Evolutionary conservation across 2,888 invertebrate species (phyloP).

Genomic region (Cheilosia pagana): DNA sequence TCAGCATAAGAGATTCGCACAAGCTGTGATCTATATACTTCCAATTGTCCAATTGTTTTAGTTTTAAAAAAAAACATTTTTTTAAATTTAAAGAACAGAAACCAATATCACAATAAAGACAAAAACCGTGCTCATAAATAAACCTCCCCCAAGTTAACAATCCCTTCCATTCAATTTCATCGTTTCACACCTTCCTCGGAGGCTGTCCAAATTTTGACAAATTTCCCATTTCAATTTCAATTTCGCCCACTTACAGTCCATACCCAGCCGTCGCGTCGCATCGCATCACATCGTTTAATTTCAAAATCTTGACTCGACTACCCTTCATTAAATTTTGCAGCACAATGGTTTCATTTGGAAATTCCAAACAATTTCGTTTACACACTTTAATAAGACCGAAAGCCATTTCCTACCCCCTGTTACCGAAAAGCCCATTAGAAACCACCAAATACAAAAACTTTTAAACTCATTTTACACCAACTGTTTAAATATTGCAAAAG

Average conservation of each 20-base stretch:
- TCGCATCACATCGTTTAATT: background rate
- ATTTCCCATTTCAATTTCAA: background rate
- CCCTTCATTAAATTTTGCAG: slow-evolving; percentile 41
- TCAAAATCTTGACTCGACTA: slow-evolving; percentile 5
- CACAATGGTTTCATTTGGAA: slow-evolving; percentile 58
- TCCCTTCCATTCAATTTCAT: too few relatives aligned
- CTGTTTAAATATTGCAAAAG: slow-evolving; percentile 72
- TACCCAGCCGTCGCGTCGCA: background rate
- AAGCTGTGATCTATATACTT: too few relatives aligned
- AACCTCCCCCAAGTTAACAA: too few relatives aligned
- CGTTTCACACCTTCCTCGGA: too few relatives aligned
- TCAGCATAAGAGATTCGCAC: too few relatives aligned
- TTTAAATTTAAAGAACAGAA: too few relatives aligned
- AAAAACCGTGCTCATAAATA: too few relatives aligned
- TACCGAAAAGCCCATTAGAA: slow-evolving; percentile 51
- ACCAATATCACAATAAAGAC: too few relatives aligned
- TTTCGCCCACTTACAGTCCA: background rate
- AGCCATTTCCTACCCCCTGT: background rate
- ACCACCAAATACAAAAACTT: slow-evolving; percentile 71
- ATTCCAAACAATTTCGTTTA: slow-evolving; percentile 69
- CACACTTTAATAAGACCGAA: slow-evolving; percentile 65
- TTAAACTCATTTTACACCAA: slow-evolving; percentile 73
- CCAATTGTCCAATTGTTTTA: too few relatives aligned
- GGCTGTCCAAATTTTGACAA: background rate
- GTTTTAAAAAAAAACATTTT: too few relatives aligned